Percentiles rank a stretch among this genome's conserved stretches.
phyloP scores from a whole-genome alignment of 2,113 vertebrate genomes.

The Vidua chalybeata region DNA sequence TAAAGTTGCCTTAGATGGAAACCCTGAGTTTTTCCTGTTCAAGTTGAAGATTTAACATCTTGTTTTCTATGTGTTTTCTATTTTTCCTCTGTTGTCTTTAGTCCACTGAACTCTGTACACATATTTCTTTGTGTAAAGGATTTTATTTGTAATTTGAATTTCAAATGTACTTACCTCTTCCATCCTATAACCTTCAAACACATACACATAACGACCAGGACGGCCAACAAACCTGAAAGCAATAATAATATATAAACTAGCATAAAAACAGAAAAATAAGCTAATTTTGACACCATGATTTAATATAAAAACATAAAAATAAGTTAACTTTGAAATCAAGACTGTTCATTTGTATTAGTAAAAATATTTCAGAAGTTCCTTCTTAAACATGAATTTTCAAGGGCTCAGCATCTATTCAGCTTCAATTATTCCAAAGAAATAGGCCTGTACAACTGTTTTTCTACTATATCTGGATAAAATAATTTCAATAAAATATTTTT shows the following conservation, averaged over 20 bases:
- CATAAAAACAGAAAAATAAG: neutral
- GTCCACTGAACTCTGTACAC: neutral
- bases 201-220: conserved; percentile 90
- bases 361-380: neutral
- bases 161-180: conserved; percentile 82
- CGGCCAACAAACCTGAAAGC: conserved; percentile 88
- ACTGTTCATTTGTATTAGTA: neutral
- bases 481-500: neutral
- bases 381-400: neutral
- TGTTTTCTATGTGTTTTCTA: neutral
- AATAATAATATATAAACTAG: neutral
- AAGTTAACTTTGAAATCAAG: neutral
- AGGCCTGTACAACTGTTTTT: neutral
- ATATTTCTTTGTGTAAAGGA: neutral
- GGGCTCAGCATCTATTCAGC: neutral
- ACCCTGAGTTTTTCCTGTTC: neutral
- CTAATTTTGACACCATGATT: neutral
- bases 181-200: conserved; percentile 92
- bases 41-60: neutral
- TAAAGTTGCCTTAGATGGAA: neutral
- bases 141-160: neutral
- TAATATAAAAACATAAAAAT: neutral
- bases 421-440: neutral
- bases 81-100: neutral
- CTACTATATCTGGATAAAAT: neutral